Conservation (phyloP, 2,797 vertebrate genomes). For the Liasis olivaceus region DNA sequence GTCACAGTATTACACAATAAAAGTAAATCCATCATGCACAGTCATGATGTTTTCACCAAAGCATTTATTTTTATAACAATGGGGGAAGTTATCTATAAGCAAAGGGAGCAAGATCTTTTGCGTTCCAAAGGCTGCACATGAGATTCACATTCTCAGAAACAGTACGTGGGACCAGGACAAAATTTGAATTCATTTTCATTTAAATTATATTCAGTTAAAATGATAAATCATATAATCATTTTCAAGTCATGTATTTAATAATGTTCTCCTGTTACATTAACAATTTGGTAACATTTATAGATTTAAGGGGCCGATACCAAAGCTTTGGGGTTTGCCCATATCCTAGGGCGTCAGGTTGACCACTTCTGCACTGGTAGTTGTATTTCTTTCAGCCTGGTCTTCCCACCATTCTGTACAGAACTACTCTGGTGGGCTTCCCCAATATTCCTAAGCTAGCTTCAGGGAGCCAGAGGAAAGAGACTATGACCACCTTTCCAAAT, state of each 20-base stretch:
- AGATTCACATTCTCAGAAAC: neutral
- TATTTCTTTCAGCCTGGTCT: neutral
- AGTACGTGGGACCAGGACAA: neutral
- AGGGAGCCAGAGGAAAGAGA: neutral
- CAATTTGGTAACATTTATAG: neutral
- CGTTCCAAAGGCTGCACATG: neutral
- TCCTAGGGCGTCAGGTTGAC: neutral
- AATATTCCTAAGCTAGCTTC: neutral
- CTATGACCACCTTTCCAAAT: neutral
- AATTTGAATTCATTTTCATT: neutral
- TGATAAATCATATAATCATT: neutral
- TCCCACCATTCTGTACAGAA: neutral
- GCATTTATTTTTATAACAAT: neutral
- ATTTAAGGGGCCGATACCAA: neutral
- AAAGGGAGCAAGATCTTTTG: neutral
- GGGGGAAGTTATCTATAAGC: neutral
- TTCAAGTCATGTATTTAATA: neutral
- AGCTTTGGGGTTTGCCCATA: neutral
- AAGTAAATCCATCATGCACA: too few relatives aligned
- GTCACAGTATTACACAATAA: too few relatives aligned
- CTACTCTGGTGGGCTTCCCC: neutral
- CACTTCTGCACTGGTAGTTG: neutral
- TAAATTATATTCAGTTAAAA: neutral
- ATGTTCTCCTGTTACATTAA: neutral
- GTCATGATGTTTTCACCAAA: neutral